Percentiles rank a stretch among this genome's conserved stretches.
phyloP scores from a whole-genome alignment of 2,888 invertebrate species.

The Lomographa bimaculata region DNA sequence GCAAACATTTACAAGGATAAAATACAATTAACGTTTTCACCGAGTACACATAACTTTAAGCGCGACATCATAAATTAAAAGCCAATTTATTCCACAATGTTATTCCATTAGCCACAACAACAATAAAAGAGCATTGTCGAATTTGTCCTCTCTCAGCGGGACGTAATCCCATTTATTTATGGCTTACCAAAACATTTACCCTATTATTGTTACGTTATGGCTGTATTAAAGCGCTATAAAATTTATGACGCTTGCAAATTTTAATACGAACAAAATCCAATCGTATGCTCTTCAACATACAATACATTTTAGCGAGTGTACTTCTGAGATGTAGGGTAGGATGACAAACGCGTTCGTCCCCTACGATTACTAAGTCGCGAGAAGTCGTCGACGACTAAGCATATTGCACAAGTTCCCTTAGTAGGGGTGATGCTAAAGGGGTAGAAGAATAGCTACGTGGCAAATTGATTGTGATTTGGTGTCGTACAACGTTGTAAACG shows the following conservation, averaged over 20 bases:
- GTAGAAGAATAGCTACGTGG: slow-evolving; percentile 63
- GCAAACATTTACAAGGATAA: no score
- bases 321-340: slow-evolving; percentile 49
- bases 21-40: no score
- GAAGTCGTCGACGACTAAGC: slow-evolving; percentile 74
- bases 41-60: no score
- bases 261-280: slow-evolving; percentile 25
- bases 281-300: slow-evolving; percentile 16
- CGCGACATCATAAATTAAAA: slow-evolving; percentile 29
- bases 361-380: slow-evolving; percentile 71
- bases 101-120: slow-evolving; percentile 39
- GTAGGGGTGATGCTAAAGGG: slow-evolving; percentile 61
- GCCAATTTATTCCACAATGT: slow-evolving; percentile 31
- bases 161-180: slow-evolving; percentile 74
- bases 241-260: slow-evolving; percentile 76
- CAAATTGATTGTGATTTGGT: slow-evolving; percentile 75
- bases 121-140: slow-evolving; percentile 48
- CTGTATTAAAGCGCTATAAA: slow-evolving; percentile 81
- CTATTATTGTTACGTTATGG: slow-evolving; percentile 81
- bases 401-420: slow-evolving; percentile 63
- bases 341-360: slow-evolving; percentile 77
- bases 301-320: slow-evolving; percentile 37
- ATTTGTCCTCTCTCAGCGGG: slow-evolving; percentile 67
- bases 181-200: slow-evolving; percentile 83
- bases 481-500: slow-evolving; percentile 60